phyloP scores from a whole-genome alignment of 2,113 vertebrate species.

The Calidris pygmaea region DNA sequence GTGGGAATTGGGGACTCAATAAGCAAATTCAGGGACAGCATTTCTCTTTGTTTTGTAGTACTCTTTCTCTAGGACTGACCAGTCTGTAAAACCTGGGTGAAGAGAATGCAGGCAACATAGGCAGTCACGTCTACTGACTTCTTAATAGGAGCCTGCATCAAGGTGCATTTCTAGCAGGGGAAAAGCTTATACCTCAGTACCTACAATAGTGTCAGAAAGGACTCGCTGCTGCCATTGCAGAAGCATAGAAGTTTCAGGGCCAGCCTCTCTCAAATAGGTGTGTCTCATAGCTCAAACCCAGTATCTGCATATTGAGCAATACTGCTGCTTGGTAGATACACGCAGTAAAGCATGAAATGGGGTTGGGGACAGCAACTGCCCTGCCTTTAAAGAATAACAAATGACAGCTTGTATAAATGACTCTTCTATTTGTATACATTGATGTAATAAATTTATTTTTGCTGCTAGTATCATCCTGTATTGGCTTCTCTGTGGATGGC shows the following conservation, averaged over 20 bases:
- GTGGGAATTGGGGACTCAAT: neutral
- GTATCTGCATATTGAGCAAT: neutral
- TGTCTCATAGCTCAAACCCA: neutral
- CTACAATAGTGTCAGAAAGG: neutral
- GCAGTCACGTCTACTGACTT: neutral
- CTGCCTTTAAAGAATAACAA: neutral
- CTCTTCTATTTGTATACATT: neutral
- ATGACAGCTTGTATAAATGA: neutral
- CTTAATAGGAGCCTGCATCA: neutral
- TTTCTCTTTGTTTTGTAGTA: neutral
- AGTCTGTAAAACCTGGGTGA: neutral
- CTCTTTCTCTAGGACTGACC: neutral
- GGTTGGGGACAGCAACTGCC: neutral
- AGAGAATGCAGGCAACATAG: neutral
- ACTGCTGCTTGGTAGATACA: neutral
- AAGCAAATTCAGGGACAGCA: neutral
- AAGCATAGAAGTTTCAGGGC: neutral
- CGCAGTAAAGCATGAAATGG: neutral
- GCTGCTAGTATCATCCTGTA: neutral
- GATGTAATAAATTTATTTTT: neutral
- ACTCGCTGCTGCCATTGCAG: neutral
- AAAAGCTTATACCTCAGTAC: neutral
- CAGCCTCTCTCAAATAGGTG: neutral
- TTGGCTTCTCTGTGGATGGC: neutral
- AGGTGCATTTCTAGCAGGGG: neutral